Evolutionary conservation across 2,888 invertebrate genomes (phyloP).

Genomic region (Flabesymbios commensalis): DNA sequence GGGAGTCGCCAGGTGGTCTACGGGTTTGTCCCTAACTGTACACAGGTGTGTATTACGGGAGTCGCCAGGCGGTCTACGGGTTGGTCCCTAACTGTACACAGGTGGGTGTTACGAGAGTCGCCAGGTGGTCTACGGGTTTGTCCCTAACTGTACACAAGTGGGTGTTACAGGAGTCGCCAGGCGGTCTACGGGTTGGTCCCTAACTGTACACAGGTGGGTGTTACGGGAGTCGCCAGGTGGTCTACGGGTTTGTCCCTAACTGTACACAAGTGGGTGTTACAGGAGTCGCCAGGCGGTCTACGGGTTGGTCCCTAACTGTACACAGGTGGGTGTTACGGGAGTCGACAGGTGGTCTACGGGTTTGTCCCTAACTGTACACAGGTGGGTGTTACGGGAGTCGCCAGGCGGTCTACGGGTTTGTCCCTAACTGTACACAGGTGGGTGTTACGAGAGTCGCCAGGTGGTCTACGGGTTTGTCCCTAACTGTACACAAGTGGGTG

Average conservation of each 20-base stretch:
- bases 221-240: conserved; percentile 55
- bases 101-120: conserved; percentile 43
- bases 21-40: conserved; percentile 57
- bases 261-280: conserved; percentile 49
- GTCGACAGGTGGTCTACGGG: conserved; percentile 57
- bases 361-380: conserved; percentile 56
- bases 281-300: conserved; percentile 53
- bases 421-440: conserved; percentile 56
- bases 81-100: conserved; percentile 56
- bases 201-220: conserved; percentile 58
- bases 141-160: conserved; percentile 53
- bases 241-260: conserved; percentile 58
- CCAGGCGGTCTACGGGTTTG: conserved; percentile 58
- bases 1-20: conserved; percentile 58
- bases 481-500: conserved; percentile 53
- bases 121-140: conserved; percentile 58
- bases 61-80: conserved; percentile 57
- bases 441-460: conserved; percentile 40
- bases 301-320: conserved; percentile 57
- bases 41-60: conserved; percentile 57
- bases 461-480: conserved; percentile 58
- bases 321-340: conserved; percentile 58
- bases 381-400: conserved; percentile 57
- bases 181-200: conserved; percentile 58
- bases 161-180: conserved; percentile 58